Base-by-base conservation (phyloP, 2,113 vertebrate genomes). In the Piprites chloris region DNA sequence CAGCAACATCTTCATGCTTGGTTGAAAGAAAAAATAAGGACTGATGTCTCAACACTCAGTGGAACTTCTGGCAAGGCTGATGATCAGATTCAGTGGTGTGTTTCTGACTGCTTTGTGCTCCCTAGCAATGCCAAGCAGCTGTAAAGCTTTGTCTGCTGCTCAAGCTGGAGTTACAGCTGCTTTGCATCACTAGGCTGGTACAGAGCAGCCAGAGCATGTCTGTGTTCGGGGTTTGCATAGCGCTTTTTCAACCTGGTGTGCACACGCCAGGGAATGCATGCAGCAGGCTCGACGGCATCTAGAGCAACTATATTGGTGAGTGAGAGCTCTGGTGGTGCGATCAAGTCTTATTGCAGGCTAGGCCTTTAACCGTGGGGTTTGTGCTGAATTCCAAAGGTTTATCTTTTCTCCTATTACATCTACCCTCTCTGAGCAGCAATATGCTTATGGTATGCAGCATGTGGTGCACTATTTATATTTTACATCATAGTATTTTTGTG, bases 1-100 rank as follows among this genome's bases (percentile, higher is more conserved):
- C 89, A 90, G 75, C 78, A 96, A 42, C 71, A 80, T 93, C 91
- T 87, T 96, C 59, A 67, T 66, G 75, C 87, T 85, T 53, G 58
- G 41, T 85, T 87, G 52, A 81, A 96, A 90, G 56, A 27, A 85
- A 82, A 93, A 89, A 47, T 67, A 94, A 82, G 75, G 77, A 76
- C 62, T 24, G 62, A 91, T 89, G 74, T 79, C 58, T 94, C 81
- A 94, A 65, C 80, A 53, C 81, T 69, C 59, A 65, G 58, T 39
- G 93, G 87, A 96, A 88, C 87, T 90, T 85, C 81, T 90, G 94
- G 93, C 55, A 50, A 76, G 55, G 33, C 58, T 87, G 58, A 71
- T 35, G 62, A 68, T 89, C 42, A 37, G 62, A 87, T 53, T 79
- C 46, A 50, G 58, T 13, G 19, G 39, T 66, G 63, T 76, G 41